These are phyloP conservation scores for Proctacanthus coquilletti DNA, from an alignment of 1,140 invertebrate genomes.

Conservation along the genomic window DNA sequence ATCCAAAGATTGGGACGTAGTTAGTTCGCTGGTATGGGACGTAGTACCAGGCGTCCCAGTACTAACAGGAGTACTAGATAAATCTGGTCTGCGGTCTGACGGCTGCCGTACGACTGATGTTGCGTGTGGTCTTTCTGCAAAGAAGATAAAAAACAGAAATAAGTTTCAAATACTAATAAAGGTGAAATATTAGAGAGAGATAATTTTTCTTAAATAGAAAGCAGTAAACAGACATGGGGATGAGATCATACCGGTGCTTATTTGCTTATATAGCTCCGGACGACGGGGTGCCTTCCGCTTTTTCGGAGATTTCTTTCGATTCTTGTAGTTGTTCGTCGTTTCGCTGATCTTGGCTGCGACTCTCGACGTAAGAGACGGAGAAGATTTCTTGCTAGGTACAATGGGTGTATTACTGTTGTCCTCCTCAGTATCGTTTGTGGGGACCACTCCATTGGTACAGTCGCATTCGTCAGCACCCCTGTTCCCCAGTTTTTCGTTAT, in stretches of 20 bases:
- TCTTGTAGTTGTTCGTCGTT: slow-evolving; percentile 11
- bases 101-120: slow-evolving; percentile 24
- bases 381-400: slow-evolving; percentile 11
- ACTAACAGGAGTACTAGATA: slow-evolving; percentile 14
- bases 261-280: slow-evolving; percentile 14
- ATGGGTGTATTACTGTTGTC: too few relatives aligned
- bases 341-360: slow-evolving; percentile 17
- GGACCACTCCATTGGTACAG: slow-evolving; percentile 1
- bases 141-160: slow-evolving; percentile 2
- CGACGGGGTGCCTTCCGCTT: slow-evolving; percentile 10
- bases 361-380: slow-evolving; percentile 16
- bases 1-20: slow-evolving; percentile 13
- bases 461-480: slow-evolving; percentile 2
- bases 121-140: slow-evolving; percentile 20
- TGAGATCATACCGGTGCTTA: slow-evolving; percentile 18
- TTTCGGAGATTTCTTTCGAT: slow-evolving; percentile 11
- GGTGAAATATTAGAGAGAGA: too few relatives aligned
- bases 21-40: slow-evolving; percentile 19
- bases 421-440: too few relatives aligned
- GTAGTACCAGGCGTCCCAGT: slow-evolving; percentile 26
- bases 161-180: slow-evolving; percentile 1
- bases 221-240: too few relatives aligned
- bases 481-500: background rate
- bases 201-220: too few relatives aligned
- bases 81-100: slow-evolving; percentile 26